Percentiles rank a stretch among this genome's conserved stretches.
Conservation (phyloP, 2,888 invertebrate species). For the Platynereis dumerilii region DNA sequence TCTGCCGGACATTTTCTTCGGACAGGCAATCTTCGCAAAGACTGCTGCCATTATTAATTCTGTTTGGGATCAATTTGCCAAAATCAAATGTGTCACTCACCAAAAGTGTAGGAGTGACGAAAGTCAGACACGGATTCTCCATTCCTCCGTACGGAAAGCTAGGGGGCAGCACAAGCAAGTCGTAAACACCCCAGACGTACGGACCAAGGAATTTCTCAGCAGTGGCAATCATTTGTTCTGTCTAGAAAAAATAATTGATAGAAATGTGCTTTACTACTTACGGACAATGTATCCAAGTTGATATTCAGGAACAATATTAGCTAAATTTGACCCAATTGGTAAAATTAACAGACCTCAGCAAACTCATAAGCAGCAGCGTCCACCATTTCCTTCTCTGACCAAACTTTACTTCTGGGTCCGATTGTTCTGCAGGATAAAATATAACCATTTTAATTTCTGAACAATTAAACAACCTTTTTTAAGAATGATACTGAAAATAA, state of each 20-base stretch:
- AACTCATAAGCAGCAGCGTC: constrained; percentile 88
- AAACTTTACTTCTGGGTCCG: constrained; percentile 83
- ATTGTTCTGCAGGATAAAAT: constrained; percentile 66
- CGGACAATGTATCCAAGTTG: constrained; percentile 24
- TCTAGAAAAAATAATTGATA: constrained; percentile 60
- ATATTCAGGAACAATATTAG: no score
- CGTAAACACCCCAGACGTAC: constrained; percentile 91
- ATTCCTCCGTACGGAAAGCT: constrained; percentile 95
- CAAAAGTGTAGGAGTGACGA: constrained; percentile 90
- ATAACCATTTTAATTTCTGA: constrained; percentile 5
- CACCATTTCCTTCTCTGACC: constrained; percentile 86
- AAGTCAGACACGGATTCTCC: constrained; percentile 97
- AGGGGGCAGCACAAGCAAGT: constrained; percentile 85
- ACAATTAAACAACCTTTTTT: no score
- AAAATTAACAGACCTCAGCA: constrained; percentile 68
- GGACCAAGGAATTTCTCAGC: constrained; percentile 87
- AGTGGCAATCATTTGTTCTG: constrained; percentile 79
- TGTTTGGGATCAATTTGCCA: no score
- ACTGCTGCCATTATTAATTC: no score
- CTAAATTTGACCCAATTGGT: no score
- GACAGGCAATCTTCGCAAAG: no score
- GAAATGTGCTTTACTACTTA: constrained; percentile 1
- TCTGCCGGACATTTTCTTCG: no score
- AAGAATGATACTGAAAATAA: no score
- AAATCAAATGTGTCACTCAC: constrained; percentile 70